phyloP scores from a whole-genome alignment of 2,113 vertebrate species.

The Penelope pileata region DNA sequence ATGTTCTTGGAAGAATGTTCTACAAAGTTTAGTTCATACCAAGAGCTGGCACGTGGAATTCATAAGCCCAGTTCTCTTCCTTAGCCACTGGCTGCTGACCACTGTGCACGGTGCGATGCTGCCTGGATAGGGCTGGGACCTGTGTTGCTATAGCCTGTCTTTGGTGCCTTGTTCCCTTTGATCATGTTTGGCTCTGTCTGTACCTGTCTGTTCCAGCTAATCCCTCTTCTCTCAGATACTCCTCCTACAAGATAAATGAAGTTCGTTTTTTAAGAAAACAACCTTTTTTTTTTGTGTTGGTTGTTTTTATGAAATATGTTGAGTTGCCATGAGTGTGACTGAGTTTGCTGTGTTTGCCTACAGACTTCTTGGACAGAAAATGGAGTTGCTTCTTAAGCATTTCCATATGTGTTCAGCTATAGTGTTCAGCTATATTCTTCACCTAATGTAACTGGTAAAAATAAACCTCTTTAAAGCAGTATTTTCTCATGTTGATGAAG shows the following conservation, averaged over 20 bases:
- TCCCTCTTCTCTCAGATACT: not conserved
- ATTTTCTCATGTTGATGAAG: not conserved
- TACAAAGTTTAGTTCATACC: not conserved
- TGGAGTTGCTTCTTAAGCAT: conserved; percentile 33
- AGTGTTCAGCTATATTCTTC: not conserved
- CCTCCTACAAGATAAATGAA: not conserved
- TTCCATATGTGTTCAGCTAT: conserved; percentile 47
- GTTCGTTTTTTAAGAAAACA: not conserved
- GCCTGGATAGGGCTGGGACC: not conserved
- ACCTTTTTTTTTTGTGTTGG: not conserved
- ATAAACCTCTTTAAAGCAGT: not conserved
- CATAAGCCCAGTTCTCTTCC: not conserved
- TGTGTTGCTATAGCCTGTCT: not conserved
- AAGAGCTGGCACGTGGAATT: not conserved
- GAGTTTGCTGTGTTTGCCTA: conserved; percentile 33
- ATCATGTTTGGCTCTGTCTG: not conserved
- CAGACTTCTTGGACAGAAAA: conserved; percentile 26
- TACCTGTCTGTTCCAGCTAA: not conserved
- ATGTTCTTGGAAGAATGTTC: not conserved
- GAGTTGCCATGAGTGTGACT: not conserved
- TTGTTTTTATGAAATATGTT: not conserved
- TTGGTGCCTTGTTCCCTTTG: not conserved
- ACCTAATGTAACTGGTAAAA: conserved; percentile 37
- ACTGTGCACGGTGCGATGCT: fast-evolving
- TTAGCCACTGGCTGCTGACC: no score